Conservation (phyloP, 1,140 invertebrate species). For the Hylyphantes graminicola region DNA sequence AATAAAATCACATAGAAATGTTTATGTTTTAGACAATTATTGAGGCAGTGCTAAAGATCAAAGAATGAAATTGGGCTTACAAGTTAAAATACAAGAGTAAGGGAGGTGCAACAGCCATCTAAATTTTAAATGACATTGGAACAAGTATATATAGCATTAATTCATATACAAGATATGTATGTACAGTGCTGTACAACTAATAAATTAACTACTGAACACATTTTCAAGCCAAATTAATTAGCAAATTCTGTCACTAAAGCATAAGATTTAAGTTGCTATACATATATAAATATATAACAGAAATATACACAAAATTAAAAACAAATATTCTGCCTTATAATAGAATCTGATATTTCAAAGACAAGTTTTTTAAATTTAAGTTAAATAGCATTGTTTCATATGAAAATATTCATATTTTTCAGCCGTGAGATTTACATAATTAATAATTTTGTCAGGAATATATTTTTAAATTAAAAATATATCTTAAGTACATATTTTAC, state of each 20-base stretch:
- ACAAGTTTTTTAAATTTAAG: too few relatives aligned
- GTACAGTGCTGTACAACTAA: slow-evolving; percentile 43
- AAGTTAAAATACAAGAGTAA: slow-evolving; percentile 8
- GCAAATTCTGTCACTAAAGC: too few relatives aligned
- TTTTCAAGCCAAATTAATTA: neutral
- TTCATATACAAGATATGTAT: slow-evolving; percentile 24
- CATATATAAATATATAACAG: neutral
- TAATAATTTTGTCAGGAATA: neutral
- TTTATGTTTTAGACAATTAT: too few relatives aligned
- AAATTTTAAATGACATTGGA: slow-evolving; percentile 44
- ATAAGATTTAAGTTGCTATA: neutral
- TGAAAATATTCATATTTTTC: neutral
- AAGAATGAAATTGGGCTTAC: slow-evolving; percentile 40
- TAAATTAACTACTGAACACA: slow-evolving; percentile 30
- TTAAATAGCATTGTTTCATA: too few relatives aligned
- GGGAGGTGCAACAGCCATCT: slow-evolving; percentile 47
- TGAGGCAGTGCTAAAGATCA: slow-evolving; percentile 21
- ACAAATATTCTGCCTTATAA: too few relatives aligned
- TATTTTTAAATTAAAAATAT: slow-evolving; percentile 28
- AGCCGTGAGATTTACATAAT: neutral
- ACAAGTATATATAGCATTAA: slow-evolving; percentile 19
- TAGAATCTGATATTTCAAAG: too few relatives aligned
- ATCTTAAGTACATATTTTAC: slow-evolving; percentile 35
- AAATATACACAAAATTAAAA: too few relatives aligned
- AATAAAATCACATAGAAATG: too few relatives aligned